Evolutionary conservation across 2,888 invertebrate species (phyloP), one percentile per base, ranked within the genome.

Genomic region (Acronicta aceris): DNA sequence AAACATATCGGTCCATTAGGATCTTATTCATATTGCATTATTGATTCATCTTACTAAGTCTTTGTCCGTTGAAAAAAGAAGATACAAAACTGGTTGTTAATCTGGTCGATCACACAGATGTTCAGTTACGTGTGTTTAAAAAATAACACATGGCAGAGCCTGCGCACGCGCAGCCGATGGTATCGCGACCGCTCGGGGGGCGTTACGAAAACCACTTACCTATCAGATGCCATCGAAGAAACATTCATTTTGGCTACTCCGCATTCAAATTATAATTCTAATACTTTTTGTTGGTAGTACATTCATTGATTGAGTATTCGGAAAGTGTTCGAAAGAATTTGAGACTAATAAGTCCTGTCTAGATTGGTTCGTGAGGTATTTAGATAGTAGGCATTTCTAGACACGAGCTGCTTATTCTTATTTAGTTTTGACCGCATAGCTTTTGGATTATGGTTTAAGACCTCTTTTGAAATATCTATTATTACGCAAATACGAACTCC

Each of bases 151-250:
- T 79, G 80, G 82, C 74, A 59, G 65, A 81, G 83, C 76, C 16
- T 66, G 86, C 83, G 89, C 92, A 88, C 87, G 89, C 91, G 90
- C 85, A 81, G 51, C 58, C 63, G 92, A 92, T 93, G 71, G 65
- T 88, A 92, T 93, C 93, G 78, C 80, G 71, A 84, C 41, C 83
- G 89, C 91, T 85, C 74, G 87, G 79, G 83, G 91, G 92, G 92
- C 93, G 93, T 93, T 91, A 89, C 92, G 91, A 93, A 91, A 93
- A 92, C 91, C 90, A 91, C 92, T 93, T 93, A 91, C 90, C 89
- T 92, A 91, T 91, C 90, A 86, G 87, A 90, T 91, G 86, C 88
- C 86, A 93, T 92, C 90, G 83, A 76, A 81, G 81, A 83, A 87
- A 78, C 86, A 84, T 80, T 84, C 87, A 92, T 92, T 93, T 92